Conservation (phyloP, 2,888 invertebrate genomes). For the Hyalella azteca region DNA sequence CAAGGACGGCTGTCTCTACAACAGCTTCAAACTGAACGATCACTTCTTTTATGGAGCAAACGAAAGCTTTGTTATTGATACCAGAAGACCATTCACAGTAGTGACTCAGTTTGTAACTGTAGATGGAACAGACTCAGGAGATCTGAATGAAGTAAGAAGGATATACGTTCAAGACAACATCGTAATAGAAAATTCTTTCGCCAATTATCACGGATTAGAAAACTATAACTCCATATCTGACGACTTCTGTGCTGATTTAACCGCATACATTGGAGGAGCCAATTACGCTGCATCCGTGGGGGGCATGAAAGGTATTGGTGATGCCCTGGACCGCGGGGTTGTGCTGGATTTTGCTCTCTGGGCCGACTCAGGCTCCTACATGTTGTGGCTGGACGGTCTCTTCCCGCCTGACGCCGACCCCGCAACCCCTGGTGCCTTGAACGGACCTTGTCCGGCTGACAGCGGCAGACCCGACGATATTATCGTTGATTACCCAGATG, state of each 20-base stretch:
- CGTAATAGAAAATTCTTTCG: constrained; percentile 46
- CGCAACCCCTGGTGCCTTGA: constrained; percentile 47
- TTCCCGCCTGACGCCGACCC: constrained; percentile 38
- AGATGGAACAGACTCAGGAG: constrained; percentile 57
- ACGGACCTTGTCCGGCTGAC: constrained; percentile 54
- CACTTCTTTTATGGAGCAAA: constrained; percentile 52
- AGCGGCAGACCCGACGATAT: constrained; percentile 46
- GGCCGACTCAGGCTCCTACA: constrained; percentile 1
- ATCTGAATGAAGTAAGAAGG: constrained; percentile 52
- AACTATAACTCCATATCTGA: constrained; percentile 21
- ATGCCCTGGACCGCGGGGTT: constrained; percentile 5
- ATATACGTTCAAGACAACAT: constrained; percentile 53
- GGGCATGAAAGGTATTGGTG: background rate
- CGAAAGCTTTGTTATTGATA: constrained; percentile 42
- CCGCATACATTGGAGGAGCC: background rate
- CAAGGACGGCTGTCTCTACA: constrained; percentile 58
- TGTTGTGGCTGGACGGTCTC: constrained; percentile 10
- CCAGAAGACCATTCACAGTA: constrained; percentile 50
- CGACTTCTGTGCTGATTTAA: constrained; percentile 7
- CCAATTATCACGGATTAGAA: constrained; percentile 16
- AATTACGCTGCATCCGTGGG: background rate
- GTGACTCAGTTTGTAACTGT: constrained; percentile 57
- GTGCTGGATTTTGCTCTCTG: background rate
- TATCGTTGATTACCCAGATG: background rate
- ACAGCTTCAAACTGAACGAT: constrained; percentile 41